These are phyloP conservation scores for Miichthys miiuy DNA, from an alignment of 2,797 vertebrate genomes.

Conservation along the genomic window DNA sequence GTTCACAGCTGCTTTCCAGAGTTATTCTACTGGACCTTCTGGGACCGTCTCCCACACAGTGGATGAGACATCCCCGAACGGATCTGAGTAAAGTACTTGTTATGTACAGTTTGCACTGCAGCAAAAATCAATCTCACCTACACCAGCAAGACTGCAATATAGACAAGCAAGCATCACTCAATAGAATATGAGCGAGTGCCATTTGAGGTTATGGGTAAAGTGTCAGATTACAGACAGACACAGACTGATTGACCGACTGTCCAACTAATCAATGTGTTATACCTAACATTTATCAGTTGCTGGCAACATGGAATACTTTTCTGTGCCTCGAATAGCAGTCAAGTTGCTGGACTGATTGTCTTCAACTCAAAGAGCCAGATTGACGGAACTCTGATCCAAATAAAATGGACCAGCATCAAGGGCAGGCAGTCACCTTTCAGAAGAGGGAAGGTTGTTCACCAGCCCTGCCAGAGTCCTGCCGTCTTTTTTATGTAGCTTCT, in stretches of 20 bases:
- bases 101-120: slow-evolving; percentile 4
- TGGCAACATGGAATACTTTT: slow-evolving; percentile 34
- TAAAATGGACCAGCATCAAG: slow-evolving; percentile 19
- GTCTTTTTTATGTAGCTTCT: slow-evolving; percentile 14
- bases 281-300: slow-evolving; percentile 40
- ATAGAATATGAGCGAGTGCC: slow-evolving; percentile 19
- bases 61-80: neutral
- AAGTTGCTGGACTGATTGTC: slow-evolving; percentile 26
- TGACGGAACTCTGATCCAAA: slow-evolving; percentile 40
- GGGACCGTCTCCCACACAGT: neutral
- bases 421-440: slow-evolving; percentile 26
- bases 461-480: neutral
- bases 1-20: neutral
- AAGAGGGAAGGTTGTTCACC: neutral
- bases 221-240: slow-evolving; percentile 47
- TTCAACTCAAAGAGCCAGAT: slow-evolving; percentile 42
- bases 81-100: slow-evolving; percentile 23
- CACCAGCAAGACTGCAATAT: slow-evolving; percentile 31
- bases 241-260: slow-evolving; percentile 47
- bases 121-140: slow-evolving; percentile 28
- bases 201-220: slow-evolving; percentile 50
- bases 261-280: slow-evolving; percentile 44
- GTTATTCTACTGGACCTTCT: neutral
- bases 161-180: slow-evolving; percentile 33
- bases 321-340: slow-evolving; percentile 35